Evolutionary conservation across 2,797 vertebrate species (phyloP).

Genomic region (Leptodactylus fallax): DNA sequence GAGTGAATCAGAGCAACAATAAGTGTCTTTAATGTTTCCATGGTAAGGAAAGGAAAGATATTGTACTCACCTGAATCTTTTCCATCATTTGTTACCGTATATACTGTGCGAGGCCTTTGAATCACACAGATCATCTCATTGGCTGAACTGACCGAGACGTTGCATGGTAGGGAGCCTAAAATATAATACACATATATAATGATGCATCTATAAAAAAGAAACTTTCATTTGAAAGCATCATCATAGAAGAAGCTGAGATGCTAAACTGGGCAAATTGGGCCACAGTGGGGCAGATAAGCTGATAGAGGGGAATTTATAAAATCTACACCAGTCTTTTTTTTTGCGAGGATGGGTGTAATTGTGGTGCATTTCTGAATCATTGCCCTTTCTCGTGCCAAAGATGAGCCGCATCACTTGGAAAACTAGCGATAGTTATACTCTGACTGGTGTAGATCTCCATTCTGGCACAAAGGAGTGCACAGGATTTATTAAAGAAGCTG

Average conservation of each 20-base stretch:
- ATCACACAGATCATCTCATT: conserved; percentile 77
- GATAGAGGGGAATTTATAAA: too few species aligned
- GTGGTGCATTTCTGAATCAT: background rate
- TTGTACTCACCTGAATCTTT: conserved; percentile 74
- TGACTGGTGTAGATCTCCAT: too few species aligned
- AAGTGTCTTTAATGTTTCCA: too few species aligned
- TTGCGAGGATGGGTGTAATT: too few species aligned
- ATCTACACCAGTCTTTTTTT: too few species aligned
- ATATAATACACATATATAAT: background rate
- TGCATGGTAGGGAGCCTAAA: conserved; percentile 76
- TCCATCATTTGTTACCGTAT: conserved; percentile 80
- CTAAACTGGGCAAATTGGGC: background rate
- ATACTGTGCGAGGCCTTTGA: conserved; percentile 69
- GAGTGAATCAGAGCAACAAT: too few species aligned
- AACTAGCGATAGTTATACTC: too few species aligned
- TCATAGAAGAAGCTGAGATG: background rate
- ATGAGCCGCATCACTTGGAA: too few species aligned
- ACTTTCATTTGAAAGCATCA: background rate
- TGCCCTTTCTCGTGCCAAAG: background rate
- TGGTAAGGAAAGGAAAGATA: too few species aligned
- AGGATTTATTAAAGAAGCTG: background rate
- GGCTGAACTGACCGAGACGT: conserved; percentile 74
- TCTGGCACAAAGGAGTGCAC: too few species aligned
- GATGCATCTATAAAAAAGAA: background rate
- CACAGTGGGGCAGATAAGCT: background rate